Base-by-base conservation (phyloP, 2,113 vertebrate genomes). In the Saguinus midas region DNA sequence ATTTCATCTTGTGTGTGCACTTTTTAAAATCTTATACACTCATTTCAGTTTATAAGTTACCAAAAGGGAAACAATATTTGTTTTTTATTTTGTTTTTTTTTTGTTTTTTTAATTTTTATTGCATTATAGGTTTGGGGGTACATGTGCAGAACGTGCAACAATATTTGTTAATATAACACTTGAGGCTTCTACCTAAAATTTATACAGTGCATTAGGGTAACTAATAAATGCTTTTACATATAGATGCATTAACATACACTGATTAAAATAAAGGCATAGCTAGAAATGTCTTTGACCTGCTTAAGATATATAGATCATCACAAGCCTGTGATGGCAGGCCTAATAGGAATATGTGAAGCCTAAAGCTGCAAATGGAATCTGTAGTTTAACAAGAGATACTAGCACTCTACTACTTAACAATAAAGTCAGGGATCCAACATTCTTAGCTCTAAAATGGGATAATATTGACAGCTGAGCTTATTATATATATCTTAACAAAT, bases 181-280 rank as follows among this genome's bases (percentile, higher is more conserved):
- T 90, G 72, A 94, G 35, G 52, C 23, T 78, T 61, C 50, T 87
- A 6, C n/a, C 13, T 92, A 87, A 91, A 90, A 72, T n/a, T 82
- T 40, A 92, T 12, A 83, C 13, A 48, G 66, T 72, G 3, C 6
- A 50, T 2, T 13, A 80, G 23, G 25, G 8, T 64, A 11, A 35
- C 11, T 87, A 73, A 94, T 20, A 94, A 90, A 70, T 40, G 8
- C 43, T 94, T 96, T 88, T 58, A 84, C 29, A 75, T 83, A 58
- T 23, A 79, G 13, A 61, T 79, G 4, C 64, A 64, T 81, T 32
- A 88, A 78, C 21, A 86, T 61, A 16, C 4, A 92, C 58, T 87
- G 11, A 58, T 84, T 92, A 64, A 87, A 95, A 84, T 8, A 78
- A 37, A 83, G 12, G 2, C n/a, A 43, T 93, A 82, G 13, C 55